A percentile compares a stretch with the other conserved stretches of the same genome.
Evolutionary conservation across 2,797 vertebrate species (phyloP).

Genomic region (Sparus aurata): DNA sequence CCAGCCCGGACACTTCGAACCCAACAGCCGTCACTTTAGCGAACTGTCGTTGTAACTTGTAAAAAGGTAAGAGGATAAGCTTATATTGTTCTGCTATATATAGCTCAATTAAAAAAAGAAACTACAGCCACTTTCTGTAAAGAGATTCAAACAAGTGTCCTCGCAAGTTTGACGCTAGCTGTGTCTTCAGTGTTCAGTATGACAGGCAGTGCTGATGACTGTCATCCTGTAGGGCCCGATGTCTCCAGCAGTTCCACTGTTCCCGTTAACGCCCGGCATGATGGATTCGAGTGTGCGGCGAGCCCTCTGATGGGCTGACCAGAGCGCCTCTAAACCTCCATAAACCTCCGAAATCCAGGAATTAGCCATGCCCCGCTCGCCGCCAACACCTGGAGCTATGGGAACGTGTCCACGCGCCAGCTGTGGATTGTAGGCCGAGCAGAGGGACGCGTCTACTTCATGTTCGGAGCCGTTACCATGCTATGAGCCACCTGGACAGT

Average conservation of each 20-base stretch:
- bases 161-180: not conserved
- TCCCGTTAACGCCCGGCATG: not conserved
- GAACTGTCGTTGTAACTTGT: not conserved
- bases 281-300: slow-evolving; percentile 16
- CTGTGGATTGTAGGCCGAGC: slow-evolving; percentile 53
- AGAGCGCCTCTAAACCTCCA: not conserved
- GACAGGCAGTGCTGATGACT: not conserved
- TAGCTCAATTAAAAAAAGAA: too few species aligned
- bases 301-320: slow-evolving; percentile 31
- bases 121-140: not conserved
- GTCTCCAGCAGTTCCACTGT: not conserved
- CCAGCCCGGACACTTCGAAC: not conserved
- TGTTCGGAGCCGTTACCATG: not conserved
- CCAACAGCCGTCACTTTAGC: slow-evolving; percentile 10
- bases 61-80: slow-evolving; percentile 56
- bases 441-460: not conserved
- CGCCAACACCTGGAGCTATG: slow-evolving; percentile 53
- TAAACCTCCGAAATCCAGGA: slow-evolving; percentile 20
- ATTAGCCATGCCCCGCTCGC: slow-evolving; percentile 16
- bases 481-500: slow-evolving; percentile 49
- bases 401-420: slow-evolving; percentile 23
- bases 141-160: slow-evolving; percentile 28
- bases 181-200: not conserved
- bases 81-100: accelerated
- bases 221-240: not conserved